Evolutionary conservation across 2,113 vertebrate species (phyloP).

Genomic region (Tinamus guttatus): DNA sequence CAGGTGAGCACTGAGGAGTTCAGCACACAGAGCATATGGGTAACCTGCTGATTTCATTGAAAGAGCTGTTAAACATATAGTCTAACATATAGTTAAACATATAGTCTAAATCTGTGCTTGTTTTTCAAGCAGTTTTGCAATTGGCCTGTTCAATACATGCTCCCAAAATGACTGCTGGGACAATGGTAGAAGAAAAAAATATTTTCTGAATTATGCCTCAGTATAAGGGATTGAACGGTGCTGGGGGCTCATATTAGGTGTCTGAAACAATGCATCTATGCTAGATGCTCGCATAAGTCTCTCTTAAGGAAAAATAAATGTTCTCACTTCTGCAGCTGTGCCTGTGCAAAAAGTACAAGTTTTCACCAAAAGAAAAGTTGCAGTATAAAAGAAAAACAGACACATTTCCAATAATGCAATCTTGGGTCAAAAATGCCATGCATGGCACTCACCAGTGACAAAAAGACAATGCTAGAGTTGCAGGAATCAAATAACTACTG

Average conservation of each 20-base stretch:
- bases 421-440: not conserved
- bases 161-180: not conserved
- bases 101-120: not conserved
- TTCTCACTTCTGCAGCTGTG: not conserved
- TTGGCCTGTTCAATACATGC: not conserved
- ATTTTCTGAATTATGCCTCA: not conserved
- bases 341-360: not conserved
- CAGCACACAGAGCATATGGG: not conserved
- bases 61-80: not conserved
- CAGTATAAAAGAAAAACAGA: not conserved
- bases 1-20: not conserved
- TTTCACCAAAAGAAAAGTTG: not conserved
- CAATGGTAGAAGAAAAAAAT: not conserved
- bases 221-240: not conserved
- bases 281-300: accelerated
- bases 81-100: not conserved
- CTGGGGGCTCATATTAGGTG: not conserved
- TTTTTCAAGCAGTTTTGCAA: not conserved
- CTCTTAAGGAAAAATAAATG: not conserved
- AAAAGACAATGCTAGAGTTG: not conserved
- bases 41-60: not conserved
- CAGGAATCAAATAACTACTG: not conserved
- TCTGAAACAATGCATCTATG: not conserved
- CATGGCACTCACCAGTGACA: not conserved
- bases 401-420: not conserved